Percentiles rank a stretch among this genome's conserved stretches.
Evolutionary conservation across 2,797 vertebrate species (phyloP).

Genomic region (Sardinella longiceps): DNA sequence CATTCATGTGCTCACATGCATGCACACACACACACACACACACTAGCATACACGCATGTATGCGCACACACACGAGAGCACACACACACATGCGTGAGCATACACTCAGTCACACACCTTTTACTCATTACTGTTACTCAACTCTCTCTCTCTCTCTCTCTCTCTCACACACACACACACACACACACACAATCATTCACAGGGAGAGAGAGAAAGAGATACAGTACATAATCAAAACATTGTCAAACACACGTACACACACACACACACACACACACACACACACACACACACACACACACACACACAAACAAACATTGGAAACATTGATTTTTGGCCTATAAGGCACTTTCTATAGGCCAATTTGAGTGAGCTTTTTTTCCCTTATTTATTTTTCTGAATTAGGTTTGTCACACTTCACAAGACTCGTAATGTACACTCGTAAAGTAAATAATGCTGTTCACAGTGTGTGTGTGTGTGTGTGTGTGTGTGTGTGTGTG

Average conservation of each 20-base stretch:
- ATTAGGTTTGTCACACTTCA: constrained; percentile 29
- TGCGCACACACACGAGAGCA: background rate
- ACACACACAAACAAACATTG: constrained; percentile 24
- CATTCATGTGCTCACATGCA: background rate
- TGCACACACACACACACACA: constrained; percentile 9
- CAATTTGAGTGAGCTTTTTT: constrained; percentile 22
- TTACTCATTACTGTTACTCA: background rate
- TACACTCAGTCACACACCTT: background rate
- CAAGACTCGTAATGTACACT: background rate
- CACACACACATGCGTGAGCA: background rate
- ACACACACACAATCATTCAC: background rate
- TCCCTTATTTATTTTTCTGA: background rate
- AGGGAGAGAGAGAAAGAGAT: background rate
- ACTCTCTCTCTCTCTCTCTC: background rate
- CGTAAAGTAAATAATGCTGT: background rate
- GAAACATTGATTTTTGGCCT: constrained; percentile 29
- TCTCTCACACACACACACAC: background rate
- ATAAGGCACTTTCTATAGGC: constrained; percentile 28
- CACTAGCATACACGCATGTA: background rate
- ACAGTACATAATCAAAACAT: background rate
- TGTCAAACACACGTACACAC: background rate
- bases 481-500: too few relatives aligned
- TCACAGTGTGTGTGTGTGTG: background rate
- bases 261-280: constrained; percentile 27
- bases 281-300: constrained; percentile 29